Base-by-base conservation (phyloP, 1,140 invertebrate species). In the Gryon sp. region DNA sequence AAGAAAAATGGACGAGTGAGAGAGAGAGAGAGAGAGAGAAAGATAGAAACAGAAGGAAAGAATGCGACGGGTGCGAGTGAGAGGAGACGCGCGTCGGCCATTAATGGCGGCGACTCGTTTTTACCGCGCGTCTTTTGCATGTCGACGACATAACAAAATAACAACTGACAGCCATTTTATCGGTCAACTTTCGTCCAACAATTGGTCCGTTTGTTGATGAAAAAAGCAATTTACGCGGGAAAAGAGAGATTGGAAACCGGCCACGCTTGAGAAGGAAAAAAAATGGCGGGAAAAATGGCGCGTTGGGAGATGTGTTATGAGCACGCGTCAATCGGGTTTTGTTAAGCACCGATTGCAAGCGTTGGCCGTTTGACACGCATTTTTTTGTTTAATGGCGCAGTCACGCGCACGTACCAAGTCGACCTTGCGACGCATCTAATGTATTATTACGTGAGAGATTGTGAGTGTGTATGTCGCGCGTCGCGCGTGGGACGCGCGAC, bases 251-350 rank as follows among this genome's bases (percentile, higher is more conserved):
- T n/a, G n/a, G n/a, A n/a, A n/a, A n/a, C 6, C 32, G 32, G 14
- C n/a, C 32, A 34, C n/a, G 11, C 32, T n/a, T 20, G 36, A 22
- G 18, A n/a, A 20, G 22, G 36, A 8, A 11, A 20, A 52, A 50
- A 59, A 50, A 59, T 70, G 66, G 66, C 66, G 66, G 55, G 66
- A 70, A 70, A 70, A 34, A 53, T 43, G 43, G 66, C 55, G 66
- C 24, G n/a, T 22, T n/a, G n/a, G 18, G 19, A 18, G 0, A 12
- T n/a, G 48, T 1, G 3, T 15, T 2, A 4, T 16, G 22, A n/a
- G 18, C 34, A n/a, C 34, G 34, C 32, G 34, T 12, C 11, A 34
- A 3, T 4, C n/a, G n/a, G n/a, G n/a, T n/a, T n/a, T n/a, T n/a
- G n/a, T n/a, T n/a, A n/a, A n/a, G n/a, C n/a, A n/a, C n/a, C n/a